Evolutionary conservation across 1,140 invertebrate genomes (phyloP), one percentile per base, ranked within the genome.

Genomic region (Bicyclus anynana): DNA sequence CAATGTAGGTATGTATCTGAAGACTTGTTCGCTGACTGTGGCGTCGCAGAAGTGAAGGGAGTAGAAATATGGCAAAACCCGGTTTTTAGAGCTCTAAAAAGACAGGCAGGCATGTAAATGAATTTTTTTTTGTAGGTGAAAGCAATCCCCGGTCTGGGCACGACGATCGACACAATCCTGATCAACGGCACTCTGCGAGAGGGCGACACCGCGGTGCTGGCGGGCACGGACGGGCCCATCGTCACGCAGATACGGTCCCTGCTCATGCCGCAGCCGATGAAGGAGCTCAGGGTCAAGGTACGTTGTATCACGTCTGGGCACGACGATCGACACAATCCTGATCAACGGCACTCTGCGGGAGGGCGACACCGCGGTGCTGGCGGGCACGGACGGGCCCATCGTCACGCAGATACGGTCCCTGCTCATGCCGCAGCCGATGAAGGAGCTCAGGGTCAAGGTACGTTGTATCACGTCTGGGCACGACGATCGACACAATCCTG

Each of bases 91-190:
- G n/a, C n/a, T n/a, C n/a, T n/a, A n/a, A n/a, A n/a, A n/a, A n/a
- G n/a, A n/a, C n/a, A n/a, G n/a, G n/a, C n/a, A n/a, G n/a, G n/a
- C n/a, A n/a, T n/a, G n/a, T n/a, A 53, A 46, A 21, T 46, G n/a
- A 26, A 23, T 27, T 2, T 23, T 40, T 14, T 58, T n/a, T 38
- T 53, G 40, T 67, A 89, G 89, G 98, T 99, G 3, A 99, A 99
- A 92, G 97, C 98, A 1, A 95, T 99, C 70, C 94, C 97, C 29
- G 99, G 99, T 42, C 90, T 99, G 55, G 99, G 99, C 18, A 99
- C 98, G 53, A 99, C 99, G 4, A 98, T 99, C 75, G 99, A 99
- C 91, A 96, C 98, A 26, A 99, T 99, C 86, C 91, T 99, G 49
- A 96, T 99, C 29, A 99, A 99, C 90, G 99, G 99, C 12, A 94